Evolutionary conservation across 2,888 invertebrate species (phyloP).

Genomic region (Tholera decimalis): DNA sequence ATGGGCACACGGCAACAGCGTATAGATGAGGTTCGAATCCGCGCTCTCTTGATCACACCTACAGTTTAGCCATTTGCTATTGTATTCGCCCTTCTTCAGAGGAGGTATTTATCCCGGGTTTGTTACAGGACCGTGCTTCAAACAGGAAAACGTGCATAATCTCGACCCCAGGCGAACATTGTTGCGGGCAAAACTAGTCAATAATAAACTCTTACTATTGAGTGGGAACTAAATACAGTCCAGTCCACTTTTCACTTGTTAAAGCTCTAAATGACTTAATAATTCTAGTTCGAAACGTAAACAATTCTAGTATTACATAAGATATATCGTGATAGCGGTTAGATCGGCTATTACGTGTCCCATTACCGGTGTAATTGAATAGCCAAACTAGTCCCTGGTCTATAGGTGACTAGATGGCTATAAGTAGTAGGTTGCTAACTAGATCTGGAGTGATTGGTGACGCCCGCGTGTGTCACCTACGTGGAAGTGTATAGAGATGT

Average conservation of each 20-base stretch:
- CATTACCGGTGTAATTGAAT: slow-evolving; percentile 65
- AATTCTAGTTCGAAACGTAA: slow-evolving; percentile 25
- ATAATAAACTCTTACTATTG: no score
- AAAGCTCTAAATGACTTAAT: slow-evolving; percentile 36
- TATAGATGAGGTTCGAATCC: no score
- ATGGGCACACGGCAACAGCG: no score
- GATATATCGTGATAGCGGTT: slow-evolving; percentile 33
- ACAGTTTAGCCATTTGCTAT: no score
- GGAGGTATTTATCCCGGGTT: no score
- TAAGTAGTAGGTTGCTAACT: slow-evolving; percentile 35
- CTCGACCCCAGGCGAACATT: no score
- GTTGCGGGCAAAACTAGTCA: no score
- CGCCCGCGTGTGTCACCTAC: slow-evolving; percentile 48
- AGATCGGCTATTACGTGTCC: slow-evolving; percentile 69
- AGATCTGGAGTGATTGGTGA: slow-evolving; percentile 55
- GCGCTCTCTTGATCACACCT: no score
- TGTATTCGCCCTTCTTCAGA: no score
- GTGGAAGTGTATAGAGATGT: slow-evolving; percentile 67
- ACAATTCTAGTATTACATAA: slow-evolving; percentile 66
- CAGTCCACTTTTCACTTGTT: slow-evolving; percentile 9
- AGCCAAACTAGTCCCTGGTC: slow-evolving; percentile 22
- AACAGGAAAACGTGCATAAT: no score
- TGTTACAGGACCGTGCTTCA: no score
- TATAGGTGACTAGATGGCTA: slow-evolving; percentile 19
- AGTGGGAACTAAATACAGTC: no score